Conservation (phyloP, 1,140 invertebrate species). For the Tetramorium alpestre region DNA sequence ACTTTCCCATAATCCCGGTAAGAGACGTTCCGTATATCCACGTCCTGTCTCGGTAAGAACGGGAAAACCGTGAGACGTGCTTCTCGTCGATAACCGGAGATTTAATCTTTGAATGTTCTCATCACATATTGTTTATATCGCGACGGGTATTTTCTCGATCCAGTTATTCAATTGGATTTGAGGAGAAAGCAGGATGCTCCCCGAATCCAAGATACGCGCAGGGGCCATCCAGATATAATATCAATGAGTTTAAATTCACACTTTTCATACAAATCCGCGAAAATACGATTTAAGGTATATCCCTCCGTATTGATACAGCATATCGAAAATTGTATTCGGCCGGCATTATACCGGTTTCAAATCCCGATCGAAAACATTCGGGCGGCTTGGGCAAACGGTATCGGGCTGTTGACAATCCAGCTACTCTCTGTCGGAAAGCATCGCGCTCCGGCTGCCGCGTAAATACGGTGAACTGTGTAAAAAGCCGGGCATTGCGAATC, state of each 20-base stretch:
- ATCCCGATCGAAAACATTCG: constrained; percentile 44
- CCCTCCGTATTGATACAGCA: too few relatives aligned
- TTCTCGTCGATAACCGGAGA: constrained; percentile 6
- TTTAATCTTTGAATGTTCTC: constrained; percentile 1
- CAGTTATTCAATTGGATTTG: not conserved
- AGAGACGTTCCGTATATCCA: not conserved
- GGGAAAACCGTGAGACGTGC: not conserved
- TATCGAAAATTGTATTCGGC: constrained; percentile 38
- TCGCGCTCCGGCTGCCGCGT: constrained; percentile 10
- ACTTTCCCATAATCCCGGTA: not conserved
- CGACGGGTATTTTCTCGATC: not conserved
- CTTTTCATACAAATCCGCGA: not conserved
- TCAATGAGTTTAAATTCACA: not conserved
- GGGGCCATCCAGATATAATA: not conserved
- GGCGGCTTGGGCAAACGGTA: constrained; percentile 31
- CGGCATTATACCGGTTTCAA: constrained; percentile 37
- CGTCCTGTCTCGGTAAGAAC: constrained; percentile 21
- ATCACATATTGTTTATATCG: not conserved
- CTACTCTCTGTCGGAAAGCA: constrained; percentile 16
- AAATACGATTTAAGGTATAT: constrained; percentile 1
- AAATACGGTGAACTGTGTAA: constrained; percentile 54
- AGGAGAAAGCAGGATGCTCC: not conserved
- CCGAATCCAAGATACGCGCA: not conserved
- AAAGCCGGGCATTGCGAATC: constrained; percentile 51
- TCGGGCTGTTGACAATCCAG: constrained; percentile 42